Evolutionary conservation across 1,140 invertebrate genomes (phyloP).

Genomic region (Pollicipes pollicipes): DNA sequence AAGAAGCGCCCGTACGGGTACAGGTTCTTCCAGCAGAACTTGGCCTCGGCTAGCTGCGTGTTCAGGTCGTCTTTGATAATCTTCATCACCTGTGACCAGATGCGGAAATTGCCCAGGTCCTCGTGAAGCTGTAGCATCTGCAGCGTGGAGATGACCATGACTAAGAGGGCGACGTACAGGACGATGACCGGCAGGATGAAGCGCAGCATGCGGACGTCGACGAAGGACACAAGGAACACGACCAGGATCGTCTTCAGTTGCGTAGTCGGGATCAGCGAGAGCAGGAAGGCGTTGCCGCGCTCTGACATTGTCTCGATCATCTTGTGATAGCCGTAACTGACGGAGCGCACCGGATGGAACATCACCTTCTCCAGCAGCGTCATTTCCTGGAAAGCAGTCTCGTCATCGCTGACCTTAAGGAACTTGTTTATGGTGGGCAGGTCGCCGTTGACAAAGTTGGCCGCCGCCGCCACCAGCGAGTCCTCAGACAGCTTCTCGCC

Average conservation of each 20-base stretch:
- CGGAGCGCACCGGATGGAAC: not conserved
- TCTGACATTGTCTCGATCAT: not conserved
- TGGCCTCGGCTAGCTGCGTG: conserved; percentile 54
- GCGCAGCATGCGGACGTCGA: conserved; percentile 42
- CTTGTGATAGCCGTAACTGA: not conserved
- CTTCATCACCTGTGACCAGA: conserved; percentile 46
- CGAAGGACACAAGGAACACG: conserved; percentile 45
- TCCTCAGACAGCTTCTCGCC: conserved; percentile 58
- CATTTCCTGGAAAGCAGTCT: not conserved
- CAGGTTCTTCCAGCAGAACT: conserved; percentile 61
- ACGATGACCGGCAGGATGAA: conserved; percentile 44
- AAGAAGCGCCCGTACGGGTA: conserved; percentile 63
- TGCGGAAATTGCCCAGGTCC: conserved; percentile 51
- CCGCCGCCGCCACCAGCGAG: conserved; percentile 55
- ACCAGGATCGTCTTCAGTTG: conserved; percentile 37
- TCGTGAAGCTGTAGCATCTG: conserved; percentile 54
- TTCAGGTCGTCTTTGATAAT: conserved; percentile 34
- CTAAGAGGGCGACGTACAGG: conserved; percentile 48
- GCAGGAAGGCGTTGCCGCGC: not conserved
- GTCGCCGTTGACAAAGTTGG: conserved; percentile 54
- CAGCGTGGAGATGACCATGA: conserved; percentile 56
- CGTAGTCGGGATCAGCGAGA: not conserved
- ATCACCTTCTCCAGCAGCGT: not conserved
- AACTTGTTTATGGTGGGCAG: conserved; percentile 52
- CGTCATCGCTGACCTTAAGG: conserved; percentile 35